Base-by-base conservation (phyloP, 2,797 vertebrate species). In the Buphagus erythrorhynchus region DNA sequence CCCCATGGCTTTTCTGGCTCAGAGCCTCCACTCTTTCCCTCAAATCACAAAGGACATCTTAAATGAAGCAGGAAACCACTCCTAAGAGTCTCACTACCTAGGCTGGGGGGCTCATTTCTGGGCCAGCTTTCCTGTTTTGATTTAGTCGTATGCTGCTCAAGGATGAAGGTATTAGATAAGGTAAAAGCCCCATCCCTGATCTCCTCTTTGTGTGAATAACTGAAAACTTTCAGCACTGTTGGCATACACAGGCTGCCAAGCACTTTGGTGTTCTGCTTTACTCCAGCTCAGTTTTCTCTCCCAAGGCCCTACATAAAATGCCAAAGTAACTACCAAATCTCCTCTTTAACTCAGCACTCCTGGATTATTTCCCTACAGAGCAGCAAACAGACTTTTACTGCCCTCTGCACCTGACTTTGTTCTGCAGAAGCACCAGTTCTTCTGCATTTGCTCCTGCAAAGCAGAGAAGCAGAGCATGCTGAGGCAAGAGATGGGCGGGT, bases 1-100 rank as follows among this genome's bases (percentile, higher is more conserved):
- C 55, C 88, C 93, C 36, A 36, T 35, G 90, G 77, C 67, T 86
- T 79, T 94, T 79, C 66, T 86, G 95, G 80, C 90, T 79, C 77
- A 72, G 35, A 95, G 80, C 83, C 86, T 93, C 51, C n/a, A 22
- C 62, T 38, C 8, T 18, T 51, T 73, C 86, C 88, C 93, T 90
- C 92, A 96, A 92, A 94, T 93, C 92, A 92, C 51, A 88, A 78
- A 96, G 86, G 94, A 90, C 96, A 94, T 86, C 90, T 92, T 28
- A 77, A 91, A 83, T 48, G 85, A 87, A 78, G 75, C 46, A 77
- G 51, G 43, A 48, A 88, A 86, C 36, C 25, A 55, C 43, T 72
- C 54, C n/a, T 74, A 38, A 51, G 54, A 65, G 28, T 58, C 61
- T 66, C 45, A 5, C 49, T 67, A 13, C 28, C 46, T 54, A 26